Percentiles rank a stretch among this genome's conserved stretches.
Evolutionary conservation across 2,113 vertebrate genomes (phyloP).

Genomic region (Cheilinus undulatus): DNA sequence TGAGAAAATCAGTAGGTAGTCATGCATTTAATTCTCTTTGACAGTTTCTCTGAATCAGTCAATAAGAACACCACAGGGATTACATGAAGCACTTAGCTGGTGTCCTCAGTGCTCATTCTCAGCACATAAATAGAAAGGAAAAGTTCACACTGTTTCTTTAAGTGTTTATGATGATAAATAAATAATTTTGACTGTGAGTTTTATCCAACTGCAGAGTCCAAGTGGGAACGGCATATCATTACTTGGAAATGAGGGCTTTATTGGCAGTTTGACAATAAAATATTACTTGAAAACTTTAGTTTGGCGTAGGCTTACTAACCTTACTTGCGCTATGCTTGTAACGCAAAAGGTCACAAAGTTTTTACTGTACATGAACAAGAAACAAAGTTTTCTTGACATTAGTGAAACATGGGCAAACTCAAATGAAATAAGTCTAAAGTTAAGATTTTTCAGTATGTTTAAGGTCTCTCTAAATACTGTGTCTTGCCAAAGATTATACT

Average conservation of each 20-base stretch:
- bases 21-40: conserved; percentile 24
- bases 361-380: too few species aligned
- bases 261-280: too few species aligned
- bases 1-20: conserved; percentile 33
- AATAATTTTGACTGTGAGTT: neutral
- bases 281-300: too few species aligned
- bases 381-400: too few species aligned
- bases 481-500: too few species aligned
- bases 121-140: neutral
- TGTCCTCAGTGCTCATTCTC: conserved; percentile 14
- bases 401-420: too few species aligned
- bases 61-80: conserved; percentile 19
- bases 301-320: too few species aligned
- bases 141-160: neutral
- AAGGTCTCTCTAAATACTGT: too few species aligned
- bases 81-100: conserved; percentile 1
- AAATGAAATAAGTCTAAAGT: too few species aligned
- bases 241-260: neutral
- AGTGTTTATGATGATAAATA: neutral
- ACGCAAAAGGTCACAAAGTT: too few species aligned
- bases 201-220: neutral
- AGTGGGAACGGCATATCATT: neutral
- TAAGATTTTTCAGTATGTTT: too few species aligned
- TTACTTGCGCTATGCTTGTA: too few species aligned
- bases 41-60: conserved; percentile 43